Evolutionary conservation across 1,140 invertebrate species (phyloP).

Genomic region (Thaumetopoea pityocampa): DNA sequence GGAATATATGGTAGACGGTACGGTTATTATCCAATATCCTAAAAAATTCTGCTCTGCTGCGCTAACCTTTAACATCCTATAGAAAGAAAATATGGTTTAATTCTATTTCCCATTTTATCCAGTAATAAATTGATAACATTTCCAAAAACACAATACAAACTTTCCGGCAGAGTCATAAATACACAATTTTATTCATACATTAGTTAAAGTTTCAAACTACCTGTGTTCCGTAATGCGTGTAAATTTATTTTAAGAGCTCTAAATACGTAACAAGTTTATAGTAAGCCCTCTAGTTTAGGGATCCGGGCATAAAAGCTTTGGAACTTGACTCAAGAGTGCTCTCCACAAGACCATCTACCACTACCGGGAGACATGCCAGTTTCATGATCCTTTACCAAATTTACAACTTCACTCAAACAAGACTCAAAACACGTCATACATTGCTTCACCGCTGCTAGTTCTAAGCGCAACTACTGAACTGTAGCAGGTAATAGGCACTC

Average conservation of each 20-base stretch:
- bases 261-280: background rate
- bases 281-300: slow-evolving; percentile 9
- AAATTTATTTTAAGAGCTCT: slow-evolving; percentile 1
- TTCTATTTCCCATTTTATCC: no score
- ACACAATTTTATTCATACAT: background rate
- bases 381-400: slow-evolving; percentile 12
- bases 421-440: slow-evolving; percentile 15
- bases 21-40: no score
- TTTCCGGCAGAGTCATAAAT: background rate
- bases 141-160: background rate
- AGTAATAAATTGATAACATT: no score
- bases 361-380: slow-evolving; percentile 19
- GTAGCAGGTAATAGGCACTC: slow-evolving; percentile 9
- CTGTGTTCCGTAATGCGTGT: background rate
- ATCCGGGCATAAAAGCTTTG: slow-evolving; percentile 27
- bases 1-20: no score
- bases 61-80: no score
- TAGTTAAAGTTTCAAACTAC: slow-evolving; percentile 3
- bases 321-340: slow-evolving; percentile 20
- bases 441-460: slow-evolving; percentile 8
- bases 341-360: slow-evolving; percentile 30
- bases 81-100: no score
- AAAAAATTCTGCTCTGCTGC: no score
- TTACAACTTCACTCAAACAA: slow-evolving; percentile 2
- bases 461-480: background rate